Evolutionary conservation across 2,113 vertebrate genomes (phyloP), one percentile per base, ranked within the genome.

Genomic region (Thamnaconus septentrionalis): DNA sequence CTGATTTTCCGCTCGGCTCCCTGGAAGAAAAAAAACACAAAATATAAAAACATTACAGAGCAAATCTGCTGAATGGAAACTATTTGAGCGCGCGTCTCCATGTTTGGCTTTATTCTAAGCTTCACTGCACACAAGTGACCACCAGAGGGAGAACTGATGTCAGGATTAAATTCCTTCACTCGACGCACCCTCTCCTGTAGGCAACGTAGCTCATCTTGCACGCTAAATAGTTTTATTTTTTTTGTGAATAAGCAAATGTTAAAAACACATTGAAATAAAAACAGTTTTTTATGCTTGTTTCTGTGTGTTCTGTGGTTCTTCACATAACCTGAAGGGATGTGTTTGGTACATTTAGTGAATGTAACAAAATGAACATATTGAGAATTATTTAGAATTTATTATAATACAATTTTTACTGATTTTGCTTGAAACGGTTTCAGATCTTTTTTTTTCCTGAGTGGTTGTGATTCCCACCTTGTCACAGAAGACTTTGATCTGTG

Each of bases 401-500:
- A 31, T 31, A 31, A 31, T 31, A 31, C 18, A 31, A 31, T 2
- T 1, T 31, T 31, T 31, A 31, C 1, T 31, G 18, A 31, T 1
- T 31, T 31, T 1, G 18, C 18, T 31, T 31, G 18, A 31, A 31
- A 31, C 18, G 18, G 18, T 31, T 31, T 31, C 1, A 31, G 18
- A 2, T 31, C 2, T 31, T 31, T 31, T 31, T 31, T 1, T 31
- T 31, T 31, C 18, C 18, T 31, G 18, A 48, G 47, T 4, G 47
- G 11, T 8, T 8, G 7, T 8, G 8, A 9, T 9, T 4, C 53
- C 72, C 93, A 98, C 97, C 93, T 99, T 99, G 89, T 99, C 97
- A 51, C 97, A 99, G 89, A 99, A 99, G 82, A 99, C 96, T 82
- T 99, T 99, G 92, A 98, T 98, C 88, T 98, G 96, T 57, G 95